phyloP scores from a whole-genome alignment of 2,888 invertebrate genomes.

The Cosmia trapezina region DNA sequence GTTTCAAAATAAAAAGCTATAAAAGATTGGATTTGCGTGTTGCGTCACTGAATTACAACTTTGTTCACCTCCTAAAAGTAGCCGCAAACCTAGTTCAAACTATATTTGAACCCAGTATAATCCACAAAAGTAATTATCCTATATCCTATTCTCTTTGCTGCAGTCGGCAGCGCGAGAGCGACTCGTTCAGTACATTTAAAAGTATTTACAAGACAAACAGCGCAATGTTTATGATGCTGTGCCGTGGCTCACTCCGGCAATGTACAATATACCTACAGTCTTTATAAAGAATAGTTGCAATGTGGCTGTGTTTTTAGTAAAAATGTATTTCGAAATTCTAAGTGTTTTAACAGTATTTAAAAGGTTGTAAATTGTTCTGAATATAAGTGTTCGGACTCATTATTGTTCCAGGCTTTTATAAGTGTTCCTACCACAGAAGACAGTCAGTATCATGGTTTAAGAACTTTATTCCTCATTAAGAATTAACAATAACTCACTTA shows the following conservation, averaged over 20 bases:
- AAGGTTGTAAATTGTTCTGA: background rate
- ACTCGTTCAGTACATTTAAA: constrained; percentile 32
- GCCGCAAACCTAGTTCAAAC: background rate
- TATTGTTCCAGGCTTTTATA: background rate
- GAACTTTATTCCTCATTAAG: no score
- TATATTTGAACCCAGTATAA: background rate
- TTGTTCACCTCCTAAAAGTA: background rate
- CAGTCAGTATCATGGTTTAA: no score
- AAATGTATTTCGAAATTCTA: constrained; percentile 7
- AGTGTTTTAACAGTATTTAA: background rate
- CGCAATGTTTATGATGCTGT: constrained; percentile 50
- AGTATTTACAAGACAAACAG: constrained; percentile 51
- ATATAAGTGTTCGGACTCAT: background rate
- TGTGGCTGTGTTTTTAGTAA: constrained; percentile 1
- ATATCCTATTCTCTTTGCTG: constrained; percentile 15
- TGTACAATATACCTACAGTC: background rate
- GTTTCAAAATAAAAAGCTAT: background rate
- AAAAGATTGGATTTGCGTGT: background rate
- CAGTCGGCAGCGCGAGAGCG: background rate
- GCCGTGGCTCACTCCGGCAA: background rate
- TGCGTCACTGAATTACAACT: no score
- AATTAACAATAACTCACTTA: no score
- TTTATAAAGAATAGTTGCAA: background rate
- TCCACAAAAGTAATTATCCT: constrained; percentile 37
- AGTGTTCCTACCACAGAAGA: background rate